These are phyloP conservation scores for Austrofundulus limnaeus DNA, from an alignment of 2,113 vertebrate genomes.

Conservation along the genomic window DNA sequence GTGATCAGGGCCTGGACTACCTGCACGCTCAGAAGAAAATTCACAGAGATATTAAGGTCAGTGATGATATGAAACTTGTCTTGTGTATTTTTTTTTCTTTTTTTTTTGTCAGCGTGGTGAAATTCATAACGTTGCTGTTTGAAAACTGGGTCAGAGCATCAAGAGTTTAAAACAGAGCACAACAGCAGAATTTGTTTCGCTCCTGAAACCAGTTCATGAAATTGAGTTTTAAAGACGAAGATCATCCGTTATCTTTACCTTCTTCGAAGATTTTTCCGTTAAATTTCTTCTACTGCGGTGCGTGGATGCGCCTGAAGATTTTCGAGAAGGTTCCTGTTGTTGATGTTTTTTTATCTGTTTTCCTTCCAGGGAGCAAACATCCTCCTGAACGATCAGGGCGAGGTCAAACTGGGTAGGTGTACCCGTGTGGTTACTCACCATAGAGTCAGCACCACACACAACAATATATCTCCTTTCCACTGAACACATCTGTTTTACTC, in stretches of 20 bases:
- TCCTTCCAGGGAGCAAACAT: conserved; percentile 88
- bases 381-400: conserved; percentile 87
- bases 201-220: no score
- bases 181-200: no score
- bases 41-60: conserved; percentile 92
- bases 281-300: no score
- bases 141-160: no score
- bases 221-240: no score
- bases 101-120: neutral
- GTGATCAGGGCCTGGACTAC: conserved; percentile 86
- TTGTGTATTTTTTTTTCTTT: neutral
- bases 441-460: neutral
- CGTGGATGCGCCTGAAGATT: no score
- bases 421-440: conserved; percentile 17
- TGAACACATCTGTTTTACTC: no score
- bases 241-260: no score
- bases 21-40: conserved; percentile 90
- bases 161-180: no score
- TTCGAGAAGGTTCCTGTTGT: conserved; percentile 5
- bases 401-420: conserved; percentile 87
- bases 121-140: no score
- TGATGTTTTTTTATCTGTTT: conserved; percentile 3
- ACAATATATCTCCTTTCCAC: neutral
- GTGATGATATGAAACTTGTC: neutral
- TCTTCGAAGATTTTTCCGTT: no score